Evolutionary conservation across 2,797 vertebrate species (phyloP), one percentile per base, ranked within the genome.

Genomic region (Sorex maritimensis): DNA sequence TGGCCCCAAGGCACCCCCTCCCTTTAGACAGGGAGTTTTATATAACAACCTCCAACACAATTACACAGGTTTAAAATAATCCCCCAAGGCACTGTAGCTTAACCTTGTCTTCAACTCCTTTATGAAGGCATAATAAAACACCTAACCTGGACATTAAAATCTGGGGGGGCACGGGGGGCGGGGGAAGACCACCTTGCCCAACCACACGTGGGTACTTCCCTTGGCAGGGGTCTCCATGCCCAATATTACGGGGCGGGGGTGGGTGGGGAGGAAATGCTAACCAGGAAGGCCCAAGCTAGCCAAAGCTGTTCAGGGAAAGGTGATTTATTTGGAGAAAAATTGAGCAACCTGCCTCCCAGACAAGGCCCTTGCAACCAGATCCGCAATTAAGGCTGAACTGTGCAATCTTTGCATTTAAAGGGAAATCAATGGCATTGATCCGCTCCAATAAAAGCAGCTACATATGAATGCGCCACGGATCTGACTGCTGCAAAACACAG

Each of bases 371-470:
- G 92, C 88, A 95, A 92, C 94, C 91, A 68, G 68, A 87, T 93
- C 90, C 1, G 0, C 95, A 97, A 97, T 97, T 97, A 97, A 92
- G 78, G 93, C 95, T 96, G 97, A 96, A 95, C 95, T 67, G 94
- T 91, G 94, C 93, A 93, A 94, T 97, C 94, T 95, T 96, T 97
- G 63, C 75, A 72, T 97, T 96, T 98, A 98, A 98, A 97, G 96
- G 92, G 78, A 97, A 98, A 98, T 98, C 98, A 4, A 97, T 98
- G 46, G 1, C 82, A 98, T 98, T 90, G 98, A 98, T 86, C 68
- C 71, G 94, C 85, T 44, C 72, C 81, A 97, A 96, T 85, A 94
- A 97, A 97, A 98, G 74, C 94, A 94, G 75, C 91, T 96, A 78
- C 49, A 7, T 46, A 52, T 30, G 72, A 96, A 92, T 6, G 0